These are phyloP conservation scores for Gallinago jamesoni DNA, from an alignment of 2,113 vertebrate genomes.

Conservation along the genomic window DNA sequence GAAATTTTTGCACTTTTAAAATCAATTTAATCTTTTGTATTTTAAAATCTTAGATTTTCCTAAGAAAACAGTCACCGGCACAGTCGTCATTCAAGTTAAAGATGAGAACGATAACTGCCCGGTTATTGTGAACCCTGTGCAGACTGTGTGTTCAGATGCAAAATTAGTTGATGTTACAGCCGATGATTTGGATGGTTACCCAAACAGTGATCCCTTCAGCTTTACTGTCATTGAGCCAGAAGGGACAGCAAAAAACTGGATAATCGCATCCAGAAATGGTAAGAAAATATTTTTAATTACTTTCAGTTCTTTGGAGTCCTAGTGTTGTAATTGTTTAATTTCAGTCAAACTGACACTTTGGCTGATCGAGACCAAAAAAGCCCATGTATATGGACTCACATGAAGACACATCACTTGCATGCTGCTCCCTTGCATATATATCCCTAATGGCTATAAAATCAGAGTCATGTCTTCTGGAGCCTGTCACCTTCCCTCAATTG, in stretches of 20 bases:
- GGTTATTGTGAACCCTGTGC: constrained; percentile 59
- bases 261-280: constrained; percentile 81
- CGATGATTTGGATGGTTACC: constrained; percentile 78
- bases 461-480: not conserved
- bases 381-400: not conserved
- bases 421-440: not conserved
- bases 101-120: constrained; percentile 94
- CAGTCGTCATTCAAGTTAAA: constrained; percentile 80
- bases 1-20: not conserved
- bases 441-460: not conserved
- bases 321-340: not conserved
- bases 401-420: fast-evolving
- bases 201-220: constrained; percentile 82
- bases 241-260: constrained; percentile 76
- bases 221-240: constrained; percentile 76
- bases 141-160: constrained; percentile 74
- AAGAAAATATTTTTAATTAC: not conserved
- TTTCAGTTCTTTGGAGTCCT: not conserved
- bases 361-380: not conserved
- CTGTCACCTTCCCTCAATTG: not conserved
- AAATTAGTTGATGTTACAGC: constrained; percentile 80
- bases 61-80: constrained; percentile 87
- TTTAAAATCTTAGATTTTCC: constrained; percentile 72
- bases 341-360: not conserved
- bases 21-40: not conserved